These are phyloP conservation scores for Mesochorus sp. DNA, from an alignment of 2,888 invertebrate species.

Conservation along the genomic window DNA sequence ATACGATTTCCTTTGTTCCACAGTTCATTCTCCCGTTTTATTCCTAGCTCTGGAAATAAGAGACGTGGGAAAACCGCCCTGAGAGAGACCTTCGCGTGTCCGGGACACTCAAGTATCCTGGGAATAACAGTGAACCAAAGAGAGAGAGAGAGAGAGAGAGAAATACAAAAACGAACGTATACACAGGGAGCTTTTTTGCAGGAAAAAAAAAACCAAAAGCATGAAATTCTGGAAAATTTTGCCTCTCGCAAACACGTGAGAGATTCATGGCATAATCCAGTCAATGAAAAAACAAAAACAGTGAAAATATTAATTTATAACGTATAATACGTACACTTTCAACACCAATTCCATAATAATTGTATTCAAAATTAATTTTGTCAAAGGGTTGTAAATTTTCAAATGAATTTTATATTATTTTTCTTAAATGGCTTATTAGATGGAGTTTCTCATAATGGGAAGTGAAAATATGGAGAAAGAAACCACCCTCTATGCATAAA, in stretches of 20 bases:
- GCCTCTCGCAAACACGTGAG: neutral
- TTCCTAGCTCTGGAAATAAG: slow-evolving; percentile 26
- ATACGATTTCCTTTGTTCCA: slow-evolving; percentile 14
- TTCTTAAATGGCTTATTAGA: too few species aligned
- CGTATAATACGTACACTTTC: too few species aligned
- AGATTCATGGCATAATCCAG: too few species aligned
- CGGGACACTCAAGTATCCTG: slow-evolving; percentile 8
- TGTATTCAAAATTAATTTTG: too few species aligned
- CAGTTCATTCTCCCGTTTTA: slow-evolving; percentile 9
- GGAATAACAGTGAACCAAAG: slow-evolving; percentile 9
- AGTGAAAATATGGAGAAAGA: neutral
- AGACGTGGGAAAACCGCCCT: neutral
- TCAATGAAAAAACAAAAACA: too few species aligned
- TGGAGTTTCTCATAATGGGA: neutral
- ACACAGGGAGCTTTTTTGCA: slow-evolving; percentile 28
- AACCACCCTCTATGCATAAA: neutral
- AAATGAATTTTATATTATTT: too few species aligned
- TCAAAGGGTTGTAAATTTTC: too few species aligned
- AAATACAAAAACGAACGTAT: slow-evolving; percentile 2
- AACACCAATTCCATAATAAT: too few species aligned
- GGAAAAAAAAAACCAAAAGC: slow-evolving; percentile 10
- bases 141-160: neutral
- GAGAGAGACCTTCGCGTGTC: neutral
- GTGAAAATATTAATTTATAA: too few species aligned
- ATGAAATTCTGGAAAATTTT: slow-evolving; percentile 21